Evolutionary conservation across 2,888 invertebrate species (phyloP).

Genomic region (Brenthis hecate): DNA sequence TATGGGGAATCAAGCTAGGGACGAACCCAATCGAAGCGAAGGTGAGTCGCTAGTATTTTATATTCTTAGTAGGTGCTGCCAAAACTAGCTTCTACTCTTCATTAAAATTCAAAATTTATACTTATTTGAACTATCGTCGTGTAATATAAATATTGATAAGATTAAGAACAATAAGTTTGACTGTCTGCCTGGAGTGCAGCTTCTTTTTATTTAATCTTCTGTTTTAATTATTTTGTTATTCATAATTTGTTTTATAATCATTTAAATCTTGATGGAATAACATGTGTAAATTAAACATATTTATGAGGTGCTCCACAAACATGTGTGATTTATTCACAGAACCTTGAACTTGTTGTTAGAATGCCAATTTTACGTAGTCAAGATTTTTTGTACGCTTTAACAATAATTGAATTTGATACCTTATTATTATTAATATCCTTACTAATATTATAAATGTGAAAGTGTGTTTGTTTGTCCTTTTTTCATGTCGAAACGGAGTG

Average conservation of each 20-base stretch:
- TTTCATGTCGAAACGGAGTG: too few species aligned
- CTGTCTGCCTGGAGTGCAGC: too few species aligned
- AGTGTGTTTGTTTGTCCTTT: too few species aligned
- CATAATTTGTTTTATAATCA: neutral
- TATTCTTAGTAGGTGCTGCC: neutral
- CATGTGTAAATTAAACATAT: neutral
- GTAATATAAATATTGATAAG: slow-evolving; percentile 11
- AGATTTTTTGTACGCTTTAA: neutral
- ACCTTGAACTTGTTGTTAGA: slow-evolving; percentile 48
- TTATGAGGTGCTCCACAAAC: slow-evolving; percentile 31
- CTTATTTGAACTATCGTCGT: neutral
- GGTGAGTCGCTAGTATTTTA: neutral
- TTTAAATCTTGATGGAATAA: slow-evolving; percentile 1
- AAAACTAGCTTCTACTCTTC: neutral
- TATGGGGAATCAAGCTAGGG: too few species aligned
- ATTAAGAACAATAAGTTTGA: neutral
- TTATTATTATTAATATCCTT: too few species aligned
- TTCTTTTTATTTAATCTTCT: neutral
- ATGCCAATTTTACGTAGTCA: slow-evolving; percentile 15
- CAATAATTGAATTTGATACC: neutral
- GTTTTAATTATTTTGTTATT: neutral
- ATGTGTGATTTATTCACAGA: slow-evolving; percentile 12
- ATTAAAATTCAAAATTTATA: slow-evolving; percentile 1
- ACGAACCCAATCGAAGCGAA: too few species aligned
- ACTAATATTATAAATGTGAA: too few species aligned